Evolutionary conservation across 1,140 invertebrate species (phyloP).

Genomic region (Drosophila pectinifera): DNA sequence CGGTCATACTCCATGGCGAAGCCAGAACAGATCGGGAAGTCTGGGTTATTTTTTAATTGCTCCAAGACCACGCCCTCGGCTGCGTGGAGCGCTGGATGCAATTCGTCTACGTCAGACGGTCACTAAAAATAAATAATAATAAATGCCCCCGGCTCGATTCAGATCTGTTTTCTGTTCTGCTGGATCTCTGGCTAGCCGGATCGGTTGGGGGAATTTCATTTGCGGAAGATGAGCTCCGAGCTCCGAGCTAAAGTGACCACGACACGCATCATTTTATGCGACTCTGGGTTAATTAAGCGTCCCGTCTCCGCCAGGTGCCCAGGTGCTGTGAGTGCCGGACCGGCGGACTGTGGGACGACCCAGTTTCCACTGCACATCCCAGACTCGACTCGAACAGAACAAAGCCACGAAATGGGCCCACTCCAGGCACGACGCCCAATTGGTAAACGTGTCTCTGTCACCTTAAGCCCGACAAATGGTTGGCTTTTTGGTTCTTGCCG

Average conservation of each 20-base stretch:
- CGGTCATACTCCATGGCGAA: conserved; percentile 20
- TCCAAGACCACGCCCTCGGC: conserved; percentile 51
- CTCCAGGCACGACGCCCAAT: conserved; percentile 53
- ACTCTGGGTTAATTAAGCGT: conserved; percentile 69
- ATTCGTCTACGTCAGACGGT: conserved; percentile 73
- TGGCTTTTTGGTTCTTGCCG: conserved; percentile 4
- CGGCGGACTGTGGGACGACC: conserved; percentile 28
- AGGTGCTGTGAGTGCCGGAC: conserved; percentile 47
- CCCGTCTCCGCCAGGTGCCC: conserved; percentile 57
- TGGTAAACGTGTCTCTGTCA: conserved; percentile 70
- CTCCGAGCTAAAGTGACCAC: conserved; percentile 55
- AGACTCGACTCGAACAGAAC: conserved; percentile 20
- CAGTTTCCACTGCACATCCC: conserved; percentile 29
- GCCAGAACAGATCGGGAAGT: conserved; percentile 8
- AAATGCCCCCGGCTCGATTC: conserved; percentile 29
- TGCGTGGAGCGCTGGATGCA: conserved; percentile 43
- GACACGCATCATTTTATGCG: conserved; percentile 67
- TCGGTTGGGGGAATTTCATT: conserved; percentile 43
- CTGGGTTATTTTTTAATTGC: conserved; percentile 61
- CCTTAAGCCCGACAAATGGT: conserved; percentile 67
- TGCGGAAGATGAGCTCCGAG: conserved; percentile 54
- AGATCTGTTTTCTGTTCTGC: conserved; percentile 32
- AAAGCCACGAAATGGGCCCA: conserved; percentile 62
- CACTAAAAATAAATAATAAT: conserved; percentile 45
- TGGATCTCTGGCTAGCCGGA: background rate